These are phyloP conservation scores for Eubasilissa splendida DNA, from an alignment of 2,888 invertebrate genomes.

Conservation along the genomic window DNA sequence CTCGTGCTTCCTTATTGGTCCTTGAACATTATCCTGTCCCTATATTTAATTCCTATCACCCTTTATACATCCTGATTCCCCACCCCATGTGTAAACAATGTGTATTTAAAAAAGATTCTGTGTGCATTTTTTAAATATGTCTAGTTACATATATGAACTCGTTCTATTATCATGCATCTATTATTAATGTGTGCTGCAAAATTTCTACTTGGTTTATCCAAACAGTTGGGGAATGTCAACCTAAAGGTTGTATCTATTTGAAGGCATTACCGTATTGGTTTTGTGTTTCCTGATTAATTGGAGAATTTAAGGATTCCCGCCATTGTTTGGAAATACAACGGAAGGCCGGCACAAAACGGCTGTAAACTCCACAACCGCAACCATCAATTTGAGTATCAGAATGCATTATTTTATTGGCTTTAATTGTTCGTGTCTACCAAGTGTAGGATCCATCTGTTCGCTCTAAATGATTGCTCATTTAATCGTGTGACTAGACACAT, in stretches of 20 bases:
- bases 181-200: background rate
- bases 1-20: no score
- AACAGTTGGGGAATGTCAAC: background rate
- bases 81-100: no score
- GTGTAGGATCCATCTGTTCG: background rate
- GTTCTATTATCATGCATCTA: no score
- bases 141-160: no score
- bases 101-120: no score
- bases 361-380: background rate
- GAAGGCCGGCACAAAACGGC: conserved; percentile 27
- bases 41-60: no score
- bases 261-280: background rate
- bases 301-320: conserved; percentile 27
- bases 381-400: conserved; percentile 26
- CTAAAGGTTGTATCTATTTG: background rate
- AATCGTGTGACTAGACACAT: no score
- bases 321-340: conserved; percentile 1
- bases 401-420: conserved; percentile 32
- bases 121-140: no score
- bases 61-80: no score
- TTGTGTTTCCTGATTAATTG: conserved; percentile 20
- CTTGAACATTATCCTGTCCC: no score
- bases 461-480: no score
- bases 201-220: background rate
- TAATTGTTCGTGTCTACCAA: conserved; percentile 15